A percentile compares a stretch with the other conserved stretches of the same genome.
These are phyloP conservation scores for Cotesia chilonis DNA, from an alignment of 1,140 invertebrate genomes.

Conservation along the genomic window DNA sequence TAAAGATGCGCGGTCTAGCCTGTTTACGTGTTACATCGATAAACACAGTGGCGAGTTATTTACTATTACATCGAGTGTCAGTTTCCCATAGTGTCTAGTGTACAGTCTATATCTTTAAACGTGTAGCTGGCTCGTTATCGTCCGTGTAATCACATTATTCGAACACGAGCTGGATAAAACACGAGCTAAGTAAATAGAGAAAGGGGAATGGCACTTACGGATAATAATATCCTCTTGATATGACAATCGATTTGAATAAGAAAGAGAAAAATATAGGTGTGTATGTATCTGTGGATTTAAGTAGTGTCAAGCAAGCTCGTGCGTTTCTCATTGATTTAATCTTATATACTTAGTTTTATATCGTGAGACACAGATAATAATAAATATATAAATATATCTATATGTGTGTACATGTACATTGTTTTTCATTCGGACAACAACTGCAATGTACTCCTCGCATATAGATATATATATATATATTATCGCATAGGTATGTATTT, in stretches of 20 bases:
- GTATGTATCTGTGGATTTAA: background rate
- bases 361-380: background rate
- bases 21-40: too few relatives aligned
- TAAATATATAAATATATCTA: too few relatives aligned
- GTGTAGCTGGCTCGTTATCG: conserved; percentile 22
- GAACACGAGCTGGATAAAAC: conserved; percentile 22
- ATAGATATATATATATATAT: too few relatives aligned
- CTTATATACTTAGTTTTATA: background rate
- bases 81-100: background rate
- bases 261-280: background rate
- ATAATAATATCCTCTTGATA: conserved; percentile 22
- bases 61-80: too few relatives aligned
- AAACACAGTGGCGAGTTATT: too few relatives aligned
- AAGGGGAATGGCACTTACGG: conserved; percentile 18
- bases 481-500: too few relatives aligned
- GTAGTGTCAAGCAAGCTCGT: background rate
- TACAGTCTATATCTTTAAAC: background rate
- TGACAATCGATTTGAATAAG: conserved; percentile 21
- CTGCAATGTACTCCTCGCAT: too few relatives aligned
- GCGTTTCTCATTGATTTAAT: conserved; percentile 25
- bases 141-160: conserved; percentile 29
- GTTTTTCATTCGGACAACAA: too few relatives aligned
- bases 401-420: too few relatives aligned
- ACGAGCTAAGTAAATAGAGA: conserved; percentile 14
- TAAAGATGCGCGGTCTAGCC: too few relatives aligned